Evolutionary conservation across 1,140 invertebrate genomes (phyloP).

Genomic region (Lasioglossum albipes): DNA sequence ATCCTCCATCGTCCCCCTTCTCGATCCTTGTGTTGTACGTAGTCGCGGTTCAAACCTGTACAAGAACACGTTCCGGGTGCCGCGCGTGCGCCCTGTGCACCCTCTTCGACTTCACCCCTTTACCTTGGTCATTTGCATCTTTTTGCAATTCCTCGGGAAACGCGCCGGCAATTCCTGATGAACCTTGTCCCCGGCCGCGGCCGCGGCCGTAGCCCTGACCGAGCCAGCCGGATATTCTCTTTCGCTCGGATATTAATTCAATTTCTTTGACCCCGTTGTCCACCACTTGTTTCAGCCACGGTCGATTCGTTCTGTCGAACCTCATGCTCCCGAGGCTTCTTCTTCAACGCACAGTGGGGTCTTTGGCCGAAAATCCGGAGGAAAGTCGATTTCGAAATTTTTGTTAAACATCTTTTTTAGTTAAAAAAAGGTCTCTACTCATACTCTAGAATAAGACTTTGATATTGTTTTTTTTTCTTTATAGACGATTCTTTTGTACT

Average conservation of each 20-base stretch:
- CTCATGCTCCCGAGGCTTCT: no score
- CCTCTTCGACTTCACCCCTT: conserved; percentile 44
- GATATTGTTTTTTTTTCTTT: no score
- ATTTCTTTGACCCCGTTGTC: background rate
- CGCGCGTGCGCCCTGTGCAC: conserved; percentile 29
- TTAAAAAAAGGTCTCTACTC: no score
- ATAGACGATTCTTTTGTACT: no score
- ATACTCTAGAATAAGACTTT: no score
- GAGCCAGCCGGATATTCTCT: background rate
- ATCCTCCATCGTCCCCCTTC: conserved; percentile 31
- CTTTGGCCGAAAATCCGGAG: no score
- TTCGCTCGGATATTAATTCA: background rate
- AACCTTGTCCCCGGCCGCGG: background rate
- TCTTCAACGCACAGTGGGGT: no score
- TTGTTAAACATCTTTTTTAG: no score
- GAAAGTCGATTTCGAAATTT: no score
- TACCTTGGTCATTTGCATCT: conserved; percentile 36
- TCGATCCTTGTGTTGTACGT: conserved; percentile 19
- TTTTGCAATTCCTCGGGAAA: conserved; percentile 44
- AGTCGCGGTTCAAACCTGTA: conserved; percentile 26
- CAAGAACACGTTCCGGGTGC: conserved; percentile 19
- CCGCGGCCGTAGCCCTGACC: background rate
- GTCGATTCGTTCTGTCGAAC: no score
- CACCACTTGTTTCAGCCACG: background rate
- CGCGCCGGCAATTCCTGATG: conserved; percentile 13